Evolutionary conservation across 2,888 invertebrate genomes (phyloP), one percentile per base, ranked within the genome.

Genomic region (Rhyacophila evoluta): DNA sequence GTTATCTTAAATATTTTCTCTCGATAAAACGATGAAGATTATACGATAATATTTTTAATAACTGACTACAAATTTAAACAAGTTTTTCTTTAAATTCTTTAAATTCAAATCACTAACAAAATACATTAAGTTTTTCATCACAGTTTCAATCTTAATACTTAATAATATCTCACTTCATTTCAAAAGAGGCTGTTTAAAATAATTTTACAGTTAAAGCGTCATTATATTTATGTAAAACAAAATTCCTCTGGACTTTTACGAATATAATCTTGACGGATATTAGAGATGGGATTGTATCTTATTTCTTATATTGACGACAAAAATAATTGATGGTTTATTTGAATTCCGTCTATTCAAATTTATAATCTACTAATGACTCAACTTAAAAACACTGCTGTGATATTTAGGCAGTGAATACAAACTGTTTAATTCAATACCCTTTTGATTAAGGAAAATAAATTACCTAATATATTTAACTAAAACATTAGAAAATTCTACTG

Each of bases 221-320:
- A 55, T 25, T 55, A 55, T 55, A 19, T 55, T 55, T 55, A 25
- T 55, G 55, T 55, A 8, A 25, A 55, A 55, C 55, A 55, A 55
- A 55, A 55, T 55, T 55, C 55, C 55, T 25, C 55, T 0, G 19
- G 55, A 55, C 55, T 2, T 55, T 55, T 8, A 19, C 19, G 55
- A 55, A 55, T 10, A 55, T 55, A 55, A 55, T 55, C 55, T 55
- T 55, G 55, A 55, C 55, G 19, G 55, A 55, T 55, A 55, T 55
- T 55, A 55, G 10, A 55, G n/a, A n/a, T n/a, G n/a, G n/a, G n/a
- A 55, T 19, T 41, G 41, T 41, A 19, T 41, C 41, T 41, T 5
- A 41, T 41, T 55, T 55, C 19, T 19, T 12, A 55, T 8, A 8
- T 25, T 55, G 55, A 55, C 55, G 55, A 55, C 25, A 2, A 25